Evolutionary conservation across 2,888 invertebrate genomes (phyloP).

Genomic region (Polydrusus pterygomalis): DNA sequence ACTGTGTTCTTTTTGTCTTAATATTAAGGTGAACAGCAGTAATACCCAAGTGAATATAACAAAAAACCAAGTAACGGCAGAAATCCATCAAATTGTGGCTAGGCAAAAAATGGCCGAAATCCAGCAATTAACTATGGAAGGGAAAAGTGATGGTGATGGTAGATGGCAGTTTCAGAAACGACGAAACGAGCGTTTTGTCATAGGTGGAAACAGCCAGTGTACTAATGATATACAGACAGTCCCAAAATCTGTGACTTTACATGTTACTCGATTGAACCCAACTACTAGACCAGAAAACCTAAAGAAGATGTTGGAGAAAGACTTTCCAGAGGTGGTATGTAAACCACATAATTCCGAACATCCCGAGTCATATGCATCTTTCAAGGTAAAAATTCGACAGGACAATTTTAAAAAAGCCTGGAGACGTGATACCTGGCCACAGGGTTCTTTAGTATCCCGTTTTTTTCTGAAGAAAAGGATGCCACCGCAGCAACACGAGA

Average conservation of each 20-base stretch:
- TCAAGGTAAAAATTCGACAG: constrained; percentile 35
- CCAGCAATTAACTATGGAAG: not conserved
- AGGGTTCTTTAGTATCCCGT: constrained; percentile 20
- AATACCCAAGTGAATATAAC: too few species aligned
- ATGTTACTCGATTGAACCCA: too few species aligned
- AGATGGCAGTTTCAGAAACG: not conserved
- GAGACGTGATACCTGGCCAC: constrained; percentile 23
- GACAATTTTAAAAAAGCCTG: constrained; percentile 26
- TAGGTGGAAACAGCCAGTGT: not conserved
- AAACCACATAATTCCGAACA: constrained; percentile 20
- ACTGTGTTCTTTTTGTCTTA: too few species aligned
- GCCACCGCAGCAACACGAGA: not conserved
- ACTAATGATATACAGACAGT: too few species aligned
- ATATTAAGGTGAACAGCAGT: too few species aligned
- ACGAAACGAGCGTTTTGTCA: not conserved
- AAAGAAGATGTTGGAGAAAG: not conserved
- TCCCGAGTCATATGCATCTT: constrained; percentile 28
- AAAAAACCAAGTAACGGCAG: not conserved
- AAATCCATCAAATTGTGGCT: not conserved
- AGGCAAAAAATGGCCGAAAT: not conserved
- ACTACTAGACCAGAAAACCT: constrained; percentile 22
- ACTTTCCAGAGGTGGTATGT: constrained; percentile 31
- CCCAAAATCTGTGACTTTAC: too few species aligned
- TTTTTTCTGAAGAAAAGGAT: constrained; percentile 4
- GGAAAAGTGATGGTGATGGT: not conserved